Evolutionary conservation across 2,113 vertebrate species (phyloP).

Genomic region (Strix uralensis): DNA sequence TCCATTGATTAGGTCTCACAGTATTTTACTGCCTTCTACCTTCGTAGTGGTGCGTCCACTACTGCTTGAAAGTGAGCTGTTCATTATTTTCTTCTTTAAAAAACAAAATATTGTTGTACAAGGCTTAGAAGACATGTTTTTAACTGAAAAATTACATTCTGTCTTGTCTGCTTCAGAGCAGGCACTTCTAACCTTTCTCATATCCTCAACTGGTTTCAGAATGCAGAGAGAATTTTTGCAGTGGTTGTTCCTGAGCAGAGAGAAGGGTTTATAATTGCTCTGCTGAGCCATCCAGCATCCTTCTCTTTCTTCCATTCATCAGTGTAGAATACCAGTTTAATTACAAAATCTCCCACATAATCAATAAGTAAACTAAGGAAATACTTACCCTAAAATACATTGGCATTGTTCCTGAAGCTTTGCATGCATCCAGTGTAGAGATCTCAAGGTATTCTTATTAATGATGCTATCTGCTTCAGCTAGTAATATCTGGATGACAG

Average conservation of each 20-base stretch:
- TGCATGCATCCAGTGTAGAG: neutral
- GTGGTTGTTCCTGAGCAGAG: neutral
- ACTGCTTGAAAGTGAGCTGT: neutral
- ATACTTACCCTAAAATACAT: neutral
- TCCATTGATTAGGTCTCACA: neutral
- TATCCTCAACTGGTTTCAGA: neutral
- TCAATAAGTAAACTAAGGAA: neutral
- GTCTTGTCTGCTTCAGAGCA: neutral
- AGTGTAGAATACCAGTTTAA: neutral
- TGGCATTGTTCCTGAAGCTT: neutral
- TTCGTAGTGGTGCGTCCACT: neutral
- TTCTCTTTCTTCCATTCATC: neutral
- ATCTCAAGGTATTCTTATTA: neutral
- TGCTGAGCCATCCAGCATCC: neutral
- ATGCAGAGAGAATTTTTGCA: neutral
- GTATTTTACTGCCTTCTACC: neutral
- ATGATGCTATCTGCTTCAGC: neutral
- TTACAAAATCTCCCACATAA: neutral
- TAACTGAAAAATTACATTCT: neutral
- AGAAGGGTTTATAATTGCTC: neutral
- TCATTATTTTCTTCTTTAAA: neutral
- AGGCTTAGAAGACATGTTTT: neutral
- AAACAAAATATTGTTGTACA: neutral
- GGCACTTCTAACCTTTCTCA: neutral
- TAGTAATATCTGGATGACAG: neutral